Percentiles rank a stretch among this genome's conserved stretches.
Conservation (phyloP, 2,797 vertebrate genomes). For the Hozukius guyotensis region DNA sequence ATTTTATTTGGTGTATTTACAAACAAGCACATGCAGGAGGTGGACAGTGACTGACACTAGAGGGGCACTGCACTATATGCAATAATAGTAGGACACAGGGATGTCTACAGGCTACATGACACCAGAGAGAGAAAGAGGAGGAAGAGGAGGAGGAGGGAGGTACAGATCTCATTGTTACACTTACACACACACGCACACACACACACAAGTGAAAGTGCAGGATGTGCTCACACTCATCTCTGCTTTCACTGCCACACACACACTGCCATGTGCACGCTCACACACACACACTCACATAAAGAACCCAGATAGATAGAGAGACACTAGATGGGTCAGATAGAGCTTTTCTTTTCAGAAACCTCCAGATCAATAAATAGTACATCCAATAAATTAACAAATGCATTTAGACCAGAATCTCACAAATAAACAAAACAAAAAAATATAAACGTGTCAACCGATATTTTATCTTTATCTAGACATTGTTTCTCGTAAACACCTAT, state of each 20-base stretch:
- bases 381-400: constrained; percentile 67
- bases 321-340: constrained; percentile 56
- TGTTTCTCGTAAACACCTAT: constrained; percentile 47
- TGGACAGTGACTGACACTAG: constrained; percentile 79
- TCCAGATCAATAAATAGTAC: constrained; percentile 71
- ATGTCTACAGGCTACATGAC: constrained; percentile 80
- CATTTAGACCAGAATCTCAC: constrained; percentile 54
- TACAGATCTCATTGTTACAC: constrained; percentile 70
- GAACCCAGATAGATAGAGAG: constrained; percentile 73
- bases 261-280: constrained; percentile 44
- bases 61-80: constrained; percentile 75
- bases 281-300: constrained; percentile 26
- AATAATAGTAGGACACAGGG: constrained; percentile 72
- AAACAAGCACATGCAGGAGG: constrained; percentile 88
- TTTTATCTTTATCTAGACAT: constrained; percentile 29
- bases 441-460: constrained; percentile 29
- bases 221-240: constrained; percentile 59
- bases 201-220: constrained; percentile 63
- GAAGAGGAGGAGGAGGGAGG: constrained; percentile 41
- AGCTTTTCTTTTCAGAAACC: constrained; percentile 64
- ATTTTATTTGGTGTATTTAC: constrained; percentile 88
- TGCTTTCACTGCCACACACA: constrained; percentile 59
- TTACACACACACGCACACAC: constrained; percentile 9
- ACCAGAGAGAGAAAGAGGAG: constrained; percentile 62
- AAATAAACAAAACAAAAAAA: constrained; percentile 26